Evolutionary conservation across 2,113 vertebrate genomes (phyloP), one percentile per base, ranked within the genome.

Genomic region (Lipophrys pholis): DNA sequence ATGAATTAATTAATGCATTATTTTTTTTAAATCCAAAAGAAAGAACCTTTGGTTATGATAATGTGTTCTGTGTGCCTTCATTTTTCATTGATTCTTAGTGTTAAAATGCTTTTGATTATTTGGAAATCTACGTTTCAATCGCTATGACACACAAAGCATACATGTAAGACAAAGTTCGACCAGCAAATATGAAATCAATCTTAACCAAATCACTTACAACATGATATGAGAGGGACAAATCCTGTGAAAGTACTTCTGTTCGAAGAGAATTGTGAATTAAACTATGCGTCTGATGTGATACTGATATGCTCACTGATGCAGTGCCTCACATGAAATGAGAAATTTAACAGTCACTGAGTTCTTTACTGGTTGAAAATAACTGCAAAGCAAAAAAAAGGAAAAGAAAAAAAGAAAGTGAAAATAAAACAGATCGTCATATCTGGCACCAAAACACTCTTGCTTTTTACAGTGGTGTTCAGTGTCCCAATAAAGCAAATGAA

Each of bases 241-340:
- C 7, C 6, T 55, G 30, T 53, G 36, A 17, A 46, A 11, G 11
- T 11, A 11, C 5, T 8, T 59, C 21, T 16, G 11, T 68, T 48
- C 57, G 3, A 39, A 15, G 8, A 49, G 42, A 64, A 17, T 73
- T 73, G 61, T 55, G 16, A 71, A 40, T 14, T 39, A 64, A 58
- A 70, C 21, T 30, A 10, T 51, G 51, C 21, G 45, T 40, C 42
- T 68, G 41, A 42, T 53, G 36, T 8, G 66, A 55, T 21, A 66
- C 5, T 6, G 43, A 55, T 61, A 43, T 43, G 62, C 30, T 55
- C 55, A 56, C 12, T 42, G 68, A 66, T 54, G 69, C 61, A 55
- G 48, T 5, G 7, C 38, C 41, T 45, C 6, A 55, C 14, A 46
- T 70, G 8, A 71, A 59, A 60, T 65, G 35, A 57, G 3, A 16